Evolutionary conservation across 2,888 invertebrate genomes (phyloP), one percentile per base, ranked within the genome.

Genomic region (Metallyticus violacea): DNA sequence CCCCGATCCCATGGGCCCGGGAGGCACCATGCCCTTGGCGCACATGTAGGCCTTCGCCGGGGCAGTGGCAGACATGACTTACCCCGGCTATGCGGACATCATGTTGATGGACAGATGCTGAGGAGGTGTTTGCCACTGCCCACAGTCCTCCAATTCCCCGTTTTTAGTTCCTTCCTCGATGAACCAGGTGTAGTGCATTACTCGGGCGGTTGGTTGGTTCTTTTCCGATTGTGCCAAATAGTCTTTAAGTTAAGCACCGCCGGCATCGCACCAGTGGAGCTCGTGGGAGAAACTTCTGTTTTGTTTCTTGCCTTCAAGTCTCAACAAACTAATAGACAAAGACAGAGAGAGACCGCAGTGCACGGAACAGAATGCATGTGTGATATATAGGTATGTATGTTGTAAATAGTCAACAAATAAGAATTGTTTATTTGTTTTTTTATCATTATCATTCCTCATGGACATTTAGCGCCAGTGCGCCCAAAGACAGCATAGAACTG

Each of bases 1-100:
- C 94, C 94, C 92, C 76, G 95, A 94, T 89, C 92, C 92, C 80
- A 93, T 94, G 92, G 94, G 94, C 89, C 94, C 94, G 83, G 89
- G 93, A 93, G 90, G 93, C 92, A 89, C 93, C 93, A 91, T 92
- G 89, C 93, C 93, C 77, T 92, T 95, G 89, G 93, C 95, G 90
- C 95, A 95, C 91, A 95, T 95, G 95, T 95, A 94, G 94, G 80
- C 40, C 40, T 62, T 62, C 40, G 40, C 40, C 40, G 40, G 40
- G 40, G 40, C 40, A 62, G 40, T 62, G 40, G 40, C 40, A 62
- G 40, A 62, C 22, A 62, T 62, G 40, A 62, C 40, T 22, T 62
- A 62, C 40, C 40, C 40, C 40, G 40, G 40, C 40, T 62, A 62
- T 62, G 40, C 40, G 40, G 40, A 62, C 40, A 62, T 30, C 30